phyloP scores from a whole-genome alignment of 1,140 invertebrate genomes.

The Drosophila novamexicana region DNA sequence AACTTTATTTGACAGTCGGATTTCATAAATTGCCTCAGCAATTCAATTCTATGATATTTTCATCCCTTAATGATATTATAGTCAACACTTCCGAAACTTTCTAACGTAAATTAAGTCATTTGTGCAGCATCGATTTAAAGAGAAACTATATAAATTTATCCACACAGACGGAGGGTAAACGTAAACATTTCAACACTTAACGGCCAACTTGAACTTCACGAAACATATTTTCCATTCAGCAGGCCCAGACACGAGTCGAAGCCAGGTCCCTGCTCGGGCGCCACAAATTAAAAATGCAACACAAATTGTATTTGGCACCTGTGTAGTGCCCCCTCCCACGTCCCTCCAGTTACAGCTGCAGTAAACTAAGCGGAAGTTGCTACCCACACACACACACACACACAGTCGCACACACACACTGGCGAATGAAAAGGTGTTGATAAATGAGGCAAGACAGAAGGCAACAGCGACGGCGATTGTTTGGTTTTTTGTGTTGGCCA shows the following conservation, averaged over 20 bases:
- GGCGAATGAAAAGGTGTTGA: conserved; percentile 70
- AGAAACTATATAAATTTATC: conserved; percentile 9
- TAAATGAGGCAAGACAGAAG: conserved; percentile 58
- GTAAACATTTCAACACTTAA: conserved; percentile 49
- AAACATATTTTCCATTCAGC: conserved; percentile 27
- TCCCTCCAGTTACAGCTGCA: not conserved
- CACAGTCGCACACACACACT: conserved; percentile 18
- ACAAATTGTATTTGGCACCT: conserved; percentile 81
- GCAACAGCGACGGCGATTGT: not conserved
- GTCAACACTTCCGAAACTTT: not conserved
- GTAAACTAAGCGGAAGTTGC: conserved; percentile 41
- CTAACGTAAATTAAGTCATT: conserved; percentile 8
- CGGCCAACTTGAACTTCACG: conserved; percentile 58
- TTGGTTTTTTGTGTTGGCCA: conserved; percentile 8
- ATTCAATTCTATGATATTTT: not conserved
- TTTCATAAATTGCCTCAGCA: not conserved
- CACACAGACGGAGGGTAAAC: not conserved
- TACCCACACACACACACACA: conserved; percentile 23
- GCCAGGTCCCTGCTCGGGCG: conserved; percentile 15
- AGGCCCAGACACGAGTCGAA: conserved; percentile 13
- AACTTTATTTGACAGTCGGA: too few species aligned
- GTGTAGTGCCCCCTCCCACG: conserved; percentile 18
- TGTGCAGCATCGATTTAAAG: conserved; percentile 16
- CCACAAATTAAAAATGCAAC: conserved; percentile 76
- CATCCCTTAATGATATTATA: not conserved